phyloP scores from a whole-genome alignment of 2,888 invertebrate species.

The Sylvicola fuscatus region DNA sequence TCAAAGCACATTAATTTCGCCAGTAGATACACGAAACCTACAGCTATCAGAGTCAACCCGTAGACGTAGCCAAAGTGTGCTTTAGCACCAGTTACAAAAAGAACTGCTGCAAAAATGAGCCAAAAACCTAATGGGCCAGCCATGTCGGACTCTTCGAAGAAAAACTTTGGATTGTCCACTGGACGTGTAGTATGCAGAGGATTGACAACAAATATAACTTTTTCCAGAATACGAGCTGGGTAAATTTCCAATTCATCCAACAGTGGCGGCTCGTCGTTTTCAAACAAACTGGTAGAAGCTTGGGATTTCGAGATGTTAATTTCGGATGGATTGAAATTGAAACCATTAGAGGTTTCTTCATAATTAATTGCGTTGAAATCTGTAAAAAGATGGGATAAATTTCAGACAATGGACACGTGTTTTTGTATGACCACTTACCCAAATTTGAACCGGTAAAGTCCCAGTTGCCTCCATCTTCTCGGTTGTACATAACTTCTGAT shows the following conservation, averaged over 20 bases:
- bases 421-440: too few relatives aligned
- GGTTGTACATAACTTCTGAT: too few relatives aligned
- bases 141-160: conserved; percentile 67
- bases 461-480: too few relatives aligned
- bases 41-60: conserved; percentile 76
- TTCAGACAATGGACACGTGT: too few relatives aligned
- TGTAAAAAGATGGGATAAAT: too few relatives aligned
- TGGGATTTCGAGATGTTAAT: too few relatives aligned
- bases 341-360: too few relatives aligned
- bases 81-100: conserved; percentile 54
- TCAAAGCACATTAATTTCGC: conserved; percentile 55
- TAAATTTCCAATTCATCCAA: conserved; percentile 84
- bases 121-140: conserved; percentile 88
- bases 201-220: conserved; percentile 75
- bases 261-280: conserved; percentile 61
- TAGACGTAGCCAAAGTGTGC: conserved; percentile 88
- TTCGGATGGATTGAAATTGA: too few relatives aligned
- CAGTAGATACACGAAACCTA: conserved; percentile 72
- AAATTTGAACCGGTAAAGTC: too few relatives aligned
- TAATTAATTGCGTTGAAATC: too few relatives aligned
- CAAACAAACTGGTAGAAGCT: not conserved
- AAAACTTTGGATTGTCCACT: conserved; percentile 51
- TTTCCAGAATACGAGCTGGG: conserved; percentile 69
- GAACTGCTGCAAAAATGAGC: conserved; percentile 41
- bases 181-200: conserved; percentile 53